Conservation (phyloP, 92 coral and sea anemone species). For the Actinostola sp. region DNA sequence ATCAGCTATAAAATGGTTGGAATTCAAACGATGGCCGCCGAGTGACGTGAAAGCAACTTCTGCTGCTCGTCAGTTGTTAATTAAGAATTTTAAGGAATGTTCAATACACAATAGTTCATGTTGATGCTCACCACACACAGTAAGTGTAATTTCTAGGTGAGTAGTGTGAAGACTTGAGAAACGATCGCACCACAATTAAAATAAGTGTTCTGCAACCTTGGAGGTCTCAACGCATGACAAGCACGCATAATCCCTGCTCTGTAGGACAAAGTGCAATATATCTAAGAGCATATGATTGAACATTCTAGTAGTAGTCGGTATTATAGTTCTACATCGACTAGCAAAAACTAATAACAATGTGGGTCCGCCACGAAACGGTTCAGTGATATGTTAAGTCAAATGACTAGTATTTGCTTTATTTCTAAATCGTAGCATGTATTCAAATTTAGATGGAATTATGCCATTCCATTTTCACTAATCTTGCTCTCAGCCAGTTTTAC, state of each 20-base stretch:
- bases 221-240: conserved; percentile 18
- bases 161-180: neutral
- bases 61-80: conserved; percentile 15
- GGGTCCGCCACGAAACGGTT: no score
- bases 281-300: neutral
- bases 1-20: conserved; percentile 17
- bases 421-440: no score
- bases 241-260: conserved; percentile 8
- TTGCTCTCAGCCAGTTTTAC: no score
- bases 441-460: no score
- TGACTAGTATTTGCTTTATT: no score
- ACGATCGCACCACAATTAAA: conserved; percentile 12
- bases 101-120: conserved; percentile 8
- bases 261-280: neutral
- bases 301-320: no score
- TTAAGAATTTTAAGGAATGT: conserved; percentile 10
- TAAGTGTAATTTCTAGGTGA: conserved; percentile 21
- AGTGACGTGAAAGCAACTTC: conserved; percentile 3
- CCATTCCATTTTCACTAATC: no score
- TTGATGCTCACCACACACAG: conserved; percentile 1
- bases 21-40: conserved; percentile 26
- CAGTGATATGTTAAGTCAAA: no score
- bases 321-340: no score
- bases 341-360: no score
- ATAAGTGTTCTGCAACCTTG: conserved; percentile 26